Evolutionary conservation across 1,140 invertebrate genomes (phyloP), one percentile per base, ranked within the genome.

Genomic region (Lerema accius): DNA sequence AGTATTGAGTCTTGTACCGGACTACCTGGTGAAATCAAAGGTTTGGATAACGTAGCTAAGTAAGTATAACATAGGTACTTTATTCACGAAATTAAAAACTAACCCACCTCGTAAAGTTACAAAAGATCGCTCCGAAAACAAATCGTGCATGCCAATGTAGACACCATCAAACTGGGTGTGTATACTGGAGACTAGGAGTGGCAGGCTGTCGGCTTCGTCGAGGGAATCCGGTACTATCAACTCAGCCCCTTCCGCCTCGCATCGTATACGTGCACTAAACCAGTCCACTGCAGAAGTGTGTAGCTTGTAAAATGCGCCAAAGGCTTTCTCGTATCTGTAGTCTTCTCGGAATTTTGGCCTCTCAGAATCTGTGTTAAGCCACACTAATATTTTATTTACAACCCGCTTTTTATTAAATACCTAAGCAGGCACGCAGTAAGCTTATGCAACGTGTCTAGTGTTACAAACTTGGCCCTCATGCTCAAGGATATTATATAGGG

Each of bases 251-350:
- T 91, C 87, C 0, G 76, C 78, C 15, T 77, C 75, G 55, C 89
- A 91, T 0, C 78, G 75, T 5, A 78, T 69, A 5, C 76, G 56
- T 0, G 86, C 86, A 9, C 78, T 70, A n/a, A 64, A 17, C 85
- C 85, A 91, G n/a, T 42, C 69, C 4, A 74, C 61, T 0, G 71
- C 61, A 1, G 67, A 35, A 0, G 69, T 65, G 55, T 90, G 87
- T 32, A 84, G 49, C 51, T 89, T 91, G 66, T 89, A 91, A 65
- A 84, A 86, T 3, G 73, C 63, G 14, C 74, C 53, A 50, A 84
- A 84, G 2, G 75, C 78, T 50, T 78, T 76, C 39, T 83, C 80
- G 26, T 78, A 84, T 37, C 72, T 68, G 50, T 77, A 83, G 71
- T 86, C 79, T 5, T 61, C 50, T 6, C 80, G 71, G 50, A 67